phyloP scores from a whole-genome alignment of 2,888 invertebrate species.

The Blastobasis adustella region DNA sequence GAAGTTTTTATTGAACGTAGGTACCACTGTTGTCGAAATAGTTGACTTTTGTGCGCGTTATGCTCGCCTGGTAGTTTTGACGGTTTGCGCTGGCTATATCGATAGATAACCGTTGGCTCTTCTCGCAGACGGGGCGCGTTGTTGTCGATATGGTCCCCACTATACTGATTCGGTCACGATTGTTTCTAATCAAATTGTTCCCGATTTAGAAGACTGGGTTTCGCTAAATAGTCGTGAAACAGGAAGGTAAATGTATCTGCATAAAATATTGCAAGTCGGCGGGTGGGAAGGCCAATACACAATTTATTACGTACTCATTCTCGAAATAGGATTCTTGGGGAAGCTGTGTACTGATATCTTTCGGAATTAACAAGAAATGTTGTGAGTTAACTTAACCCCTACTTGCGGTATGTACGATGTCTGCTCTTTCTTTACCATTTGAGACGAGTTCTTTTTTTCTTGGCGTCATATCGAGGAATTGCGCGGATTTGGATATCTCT shows the following conservation, averaged over 20 bases:
- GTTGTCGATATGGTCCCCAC: conserved; percentile 1
- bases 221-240: conserved; percentile 3
- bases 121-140: conserved; percentile 28
- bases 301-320: conserved; percentile 2
- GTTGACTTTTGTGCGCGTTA: conserved; percentile 55
- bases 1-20: conserved; percentile 61
- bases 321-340: conserved; percentile 2
- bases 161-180: neutral
- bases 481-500: too few relatives aligned
- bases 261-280: conserved; percentile 5
- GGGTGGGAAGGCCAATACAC: conserved; percentile 2
- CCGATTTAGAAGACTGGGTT: neutral
- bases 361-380: neutral
- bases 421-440: too few relatives aligned
- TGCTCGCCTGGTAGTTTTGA: conserved; percentile 67
- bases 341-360: neutral
- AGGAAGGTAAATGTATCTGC: conserved; percentile 6
- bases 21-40: conserved; percentile 55
- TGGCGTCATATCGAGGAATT: too few relatives aligned
- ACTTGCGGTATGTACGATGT: too few relatives aligned
- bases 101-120: conserved; percentile 56
- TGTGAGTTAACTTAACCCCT: neutral
- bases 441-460: too few relatives aligned
- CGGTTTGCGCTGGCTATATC: conserved; percentile 67
- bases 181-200: conserved; percentile 1